Evolutionary conservation across 2,888 invertebrate genomes (phyloP), one percentile per base, ranked within the genome.

Genomic region (Atrina japonica): DNA sequence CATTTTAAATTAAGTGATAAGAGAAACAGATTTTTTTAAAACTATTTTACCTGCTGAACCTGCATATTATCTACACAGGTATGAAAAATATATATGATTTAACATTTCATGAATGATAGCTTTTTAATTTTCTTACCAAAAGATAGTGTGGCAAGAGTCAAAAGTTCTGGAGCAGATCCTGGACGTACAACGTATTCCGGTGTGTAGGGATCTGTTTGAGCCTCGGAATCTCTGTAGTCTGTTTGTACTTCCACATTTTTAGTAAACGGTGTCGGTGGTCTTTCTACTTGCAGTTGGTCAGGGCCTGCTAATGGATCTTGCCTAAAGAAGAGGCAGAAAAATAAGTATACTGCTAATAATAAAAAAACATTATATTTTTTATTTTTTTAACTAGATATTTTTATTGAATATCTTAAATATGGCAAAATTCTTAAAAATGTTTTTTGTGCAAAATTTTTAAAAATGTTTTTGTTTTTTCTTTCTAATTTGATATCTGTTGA

Each of bases 191-290:
- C 91, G 83, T 92, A 93, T 1, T 93, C 92, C 0, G 95, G 94
- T 75, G 95, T 94, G 94, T 95, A 96, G 0, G 96, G 95, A 16
- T 92, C 91, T 0, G 96, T 96, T 90, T 96, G 96, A 0, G 94
- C 93, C 76, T 94, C 94, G 0, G 94, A 94, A 83, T 95, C 96
- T 69, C 95, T 93, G 87, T 92, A 95, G 66, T 93, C 88, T 0
- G 95, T 95, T 91, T 95, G 95, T 0, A 93, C 93, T 49, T 91
- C 93, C 56, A 92, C 91, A 69, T 91, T 93, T 72, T 85, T 88
- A 29, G 82, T 83, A 7, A 79, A 73, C 1, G 87, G 88, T 6
- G 87, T 88, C 14, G 81, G 84, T 5, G 86, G 76, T 49, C 86
- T 76, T 70, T 86, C 86, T 11, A 82, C 69, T 7, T 68, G 69